Evolutionary conservation across 2,113 vertebrate species (phyloP).

Genomic region (Forbesichthys agassizii): DNA sequence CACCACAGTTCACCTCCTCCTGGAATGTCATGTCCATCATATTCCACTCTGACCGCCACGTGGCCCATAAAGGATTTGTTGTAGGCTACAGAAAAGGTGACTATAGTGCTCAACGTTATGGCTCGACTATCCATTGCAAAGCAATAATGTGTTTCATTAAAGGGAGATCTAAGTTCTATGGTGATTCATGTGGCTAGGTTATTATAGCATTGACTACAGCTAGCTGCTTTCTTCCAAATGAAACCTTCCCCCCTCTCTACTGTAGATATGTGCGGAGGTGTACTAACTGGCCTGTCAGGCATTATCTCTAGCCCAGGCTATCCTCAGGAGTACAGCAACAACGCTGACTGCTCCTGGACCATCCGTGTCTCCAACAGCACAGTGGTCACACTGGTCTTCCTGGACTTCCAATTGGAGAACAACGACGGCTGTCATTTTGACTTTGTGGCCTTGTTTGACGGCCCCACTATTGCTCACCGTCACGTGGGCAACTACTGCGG

Average conservation of each 20-base stretch:
- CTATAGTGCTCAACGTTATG: constrained; percentile 3
- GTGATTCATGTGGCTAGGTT: not conserved
- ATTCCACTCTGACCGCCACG: constrained; percentile 93
- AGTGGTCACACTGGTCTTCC: constrained; percentile 84
- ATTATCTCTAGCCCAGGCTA: constrained; percentile 92
- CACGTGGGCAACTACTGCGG: constrained; percentile 86
- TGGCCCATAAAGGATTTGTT: constrained; percentile 86
- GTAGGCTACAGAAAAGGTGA: constrained; percentile 91
- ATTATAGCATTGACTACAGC: not conserved
- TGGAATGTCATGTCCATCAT: constrained; percentile 94
- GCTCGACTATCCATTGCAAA: no score
- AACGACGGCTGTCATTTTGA: constrained; percentile 89
- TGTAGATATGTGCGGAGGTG: constrained; percentile 89
- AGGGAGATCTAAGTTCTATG: no score
- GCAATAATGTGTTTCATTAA: no score
- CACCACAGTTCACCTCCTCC: constrained; percentile 89
- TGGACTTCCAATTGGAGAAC: constrained; percentile 94
- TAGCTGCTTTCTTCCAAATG: not conserved
- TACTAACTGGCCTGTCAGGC: constrained; percentile 89
- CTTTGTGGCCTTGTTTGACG: constrained; percentile 89
- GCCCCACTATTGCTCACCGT: constrained; percentile 70
- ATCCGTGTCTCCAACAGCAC: constrained; percentile 77
- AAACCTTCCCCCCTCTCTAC: not conserved
- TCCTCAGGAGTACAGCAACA: constrained; percentile 91
- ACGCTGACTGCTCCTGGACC: constrained; percentile 89